Evolutionary conservation across 1,140 invertebrate species (phyloP), one percentile per base, ranked within the genome.

Genomic region (Pachyrhynchus sulphureomaculatus): DNA sequence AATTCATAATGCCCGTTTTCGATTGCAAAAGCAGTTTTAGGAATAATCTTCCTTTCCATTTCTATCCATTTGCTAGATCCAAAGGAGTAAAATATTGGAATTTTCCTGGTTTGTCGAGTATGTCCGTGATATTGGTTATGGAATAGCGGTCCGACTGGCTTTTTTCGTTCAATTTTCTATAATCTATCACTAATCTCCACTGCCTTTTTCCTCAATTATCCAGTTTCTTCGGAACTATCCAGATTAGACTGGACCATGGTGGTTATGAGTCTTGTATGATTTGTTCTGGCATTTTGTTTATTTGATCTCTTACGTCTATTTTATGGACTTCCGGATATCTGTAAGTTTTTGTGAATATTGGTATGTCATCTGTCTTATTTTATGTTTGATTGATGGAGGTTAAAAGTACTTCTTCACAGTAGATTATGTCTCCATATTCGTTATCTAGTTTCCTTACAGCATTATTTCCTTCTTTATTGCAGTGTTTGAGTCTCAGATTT

Each of bases 281-380:
- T 54, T 77, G 58, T 15, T 72, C 36, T 77, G 56, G n/a, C 73
- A 78, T 75, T 68, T 77, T 69, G 1, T 70, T 10, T 17, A 77
- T 70, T 66, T 78, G 75, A 21, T 57, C 69, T 39, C 73, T 60
- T 9, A 78, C 69, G 70, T 78, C 76, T 18, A 72, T 42, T 67
- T 74, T 65, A 34, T 77, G 75, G n/a, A 73, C 48, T 64, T 74
- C 45, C 1, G 74, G 75, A 26, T 66, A 74, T 20, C 73, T 34
- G 65, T 76, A 76, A 12, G 58, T 53, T 69, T 73, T 73, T 4
- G 68, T 44, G 45, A 45, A 44, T 34, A 74, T 68, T 33, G 71
- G 71, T 23, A 24, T 69, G 23, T 64, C 24, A 37, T 26, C 13
- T 20, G 49, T 68, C 29, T 26, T 17, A 76, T 75, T 64, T 68